These are phyloP conservation scores for Eupithecia subfuscata DNA, from an alignment of 2,888 invertebrate genomes.

Conservation along the genomic window DNA sequence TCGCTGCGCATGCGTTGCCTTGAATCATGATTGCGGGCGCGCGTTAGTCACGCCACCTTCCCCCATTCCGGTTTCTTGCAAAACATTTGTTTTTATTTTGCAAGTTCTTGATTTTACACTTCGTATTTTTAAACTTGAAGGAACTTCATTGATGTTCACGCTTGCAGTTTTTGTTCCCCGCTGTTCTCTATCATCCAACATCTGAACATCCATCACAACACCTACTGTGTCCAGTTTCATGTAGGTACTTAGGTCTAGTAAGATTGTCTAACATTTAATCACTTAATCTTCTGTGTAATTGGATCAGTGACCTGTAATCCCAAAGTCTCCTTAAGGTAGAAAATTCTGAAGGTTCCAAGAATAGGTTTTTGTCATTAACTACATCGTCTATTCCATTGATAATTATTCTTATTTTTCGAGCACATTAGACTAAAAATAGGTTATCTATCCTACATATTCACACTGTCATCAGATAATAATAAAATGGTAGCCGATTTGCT, in stretches of 20 bases:
- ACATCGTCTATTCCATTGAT: neutral
- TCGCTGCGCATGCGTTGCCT: conserved; percentile 54
- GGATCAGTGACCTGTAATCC: neutral
- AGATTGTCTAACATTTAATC: neutral
- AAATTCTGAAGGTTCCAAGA: neutral
- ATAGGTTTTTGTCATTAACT: neutral
- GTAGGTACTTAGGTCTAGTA: neutral
- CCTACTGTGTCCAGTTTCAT: too few relatives aligned
- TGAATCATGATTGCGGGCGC: conserved; percentile 65
- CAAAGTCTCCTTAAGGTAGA: neutral
- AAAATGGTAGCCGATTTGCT: conserved; percentile 17
- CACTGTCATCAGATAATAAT: neutral
- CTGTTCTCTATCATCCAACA: too few relatives aligned
- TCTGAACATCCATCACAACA: too few relatives aligned
- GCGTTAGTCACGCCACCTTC: conserved; percentile 68
- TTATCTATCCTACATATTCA: neutral
- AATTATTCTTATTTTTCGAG: neutral
- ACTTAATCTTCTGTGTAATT: conserved; percentile 7
- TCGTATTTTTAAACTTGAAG: neutral
- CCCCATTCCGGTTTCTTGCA: conserved; percentile 45
- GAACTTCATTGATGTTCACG: neutral
- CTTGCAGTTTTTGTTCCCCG: neutral
- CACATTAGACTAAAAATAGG: neutral
- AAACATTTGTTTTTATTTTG: conserved; percentile 25
- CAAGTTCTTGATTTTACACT: neutral